Evolutionary conservation across 2,797 vertebrate species (phyloP).

Genomic region (Chelon labrosus): DNA sequence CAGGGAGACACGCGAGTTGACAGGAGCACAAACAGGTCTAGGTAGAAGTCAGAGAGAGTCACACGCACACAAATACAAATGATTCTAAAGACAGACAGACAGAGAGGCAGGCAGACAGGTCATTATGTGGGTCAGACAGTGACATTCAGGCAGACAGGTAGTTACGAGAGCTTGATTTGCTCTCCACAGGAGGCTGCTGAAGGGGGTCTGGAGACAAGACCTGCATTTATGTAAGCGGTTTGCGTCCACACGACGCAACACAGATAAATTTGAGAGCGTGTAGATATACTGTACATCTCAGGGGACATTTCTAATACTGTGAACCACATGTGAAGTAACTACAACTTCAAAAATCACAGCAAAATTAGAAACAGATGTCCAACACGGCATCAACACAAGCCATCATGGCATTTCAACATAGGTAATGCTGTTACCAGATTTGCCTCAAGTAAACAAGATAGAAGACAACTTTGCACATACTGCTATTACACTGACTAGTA

Average conservation of each 20-base stretch:
- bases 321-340: background rate
- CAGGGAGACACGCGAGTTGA: constrained; percentile 31
- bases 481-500: background rate
- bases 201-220: constrained; percentile 17
- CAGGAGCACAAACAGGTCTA: constrained; percentile 48
- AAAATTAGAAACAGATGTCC: background rate
- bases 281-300: background rate
- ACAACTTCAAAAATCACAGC: background rate
- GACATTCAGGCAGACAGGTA: constrained; percentile 52
- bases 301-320: background rate
- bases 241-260: constrained; percentile 1
- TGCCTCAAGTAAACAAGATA: too few relatives aligned
- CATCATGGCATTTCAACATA: too few relatives aligned
- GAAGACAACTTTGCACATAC: background rate
- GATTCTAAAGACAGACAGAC: constrained; percentile 28
- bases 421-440: background rate
- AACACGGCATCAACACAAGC: too few relatives aligned
- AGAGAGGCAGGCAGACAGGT: constrained; percentile 37
- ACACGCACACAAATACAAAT: constrained; percentile 32
- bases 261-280: background rate
- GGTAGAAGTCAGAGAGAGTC: constrained; percentile 40
- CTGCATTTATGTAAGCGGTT: constrained; percentile 23
- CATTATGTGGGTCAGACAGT: constrained; percentile 49
- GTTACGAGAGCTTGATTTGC: constrained; percentile 72
- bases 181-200: constrained; percentile 60